These are phyloP conservation scores for Chaetops frenatus DNA, from an alignment of 2,113 vertebrate species.

Conservation along the genomic window DNA sequence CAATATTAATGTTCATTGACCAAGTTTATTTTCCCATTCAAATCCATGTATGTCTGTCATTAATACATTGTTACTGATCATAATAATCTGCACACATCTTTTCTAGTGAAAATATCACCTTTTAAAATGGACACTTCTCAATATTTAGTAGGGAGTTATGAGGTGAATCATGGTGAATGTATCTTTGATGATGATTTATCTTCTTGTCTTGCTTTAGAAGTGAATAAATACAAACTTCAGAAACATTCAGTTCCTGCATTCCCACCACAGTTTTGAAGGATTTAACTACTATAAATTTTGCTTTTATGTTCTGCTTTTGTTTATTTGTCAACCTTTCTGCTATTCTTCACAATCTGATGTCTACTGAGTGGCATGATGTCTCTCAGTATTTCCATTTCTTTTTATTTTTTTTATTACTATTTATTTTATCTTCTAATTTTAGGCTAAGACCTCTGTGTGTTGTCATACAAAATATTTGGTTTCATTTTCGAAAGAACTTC, in stretches of 20 bases:
- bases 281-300: not conserved
- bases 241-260: not conserved
- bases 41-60: not conserved
- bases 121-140: not conserved
- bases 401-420: not conserved
- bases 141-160: rapidly evolving
- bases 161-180: not conserved
- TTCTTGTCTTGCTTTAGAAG: not conserved
- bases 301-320: not conserved
- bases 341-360: not conserved
- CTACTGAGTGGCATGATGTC: not conserved
- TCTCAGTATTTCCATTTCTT: not conserved
- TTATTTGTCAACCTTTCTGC: not conserved
- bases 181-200: not conserved
- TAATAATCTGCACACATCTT: not conserved
- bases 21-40: not conserved
- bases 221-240: not conserved
- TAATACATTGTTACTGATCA: not conserved
- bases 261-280: not conserved
- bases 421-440: not conserved
- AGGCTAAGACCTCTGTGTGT: not conserved
- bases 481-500: not conserved
- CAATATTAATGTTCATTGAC: not conserved
- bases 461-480: not conserved
- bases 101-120: not conserved